These are phyloP conservation scores for Hycleus phaleratus DNA, from an alignment of 1,140 invertebrate species.

Conservation along the genomic window DNA sequence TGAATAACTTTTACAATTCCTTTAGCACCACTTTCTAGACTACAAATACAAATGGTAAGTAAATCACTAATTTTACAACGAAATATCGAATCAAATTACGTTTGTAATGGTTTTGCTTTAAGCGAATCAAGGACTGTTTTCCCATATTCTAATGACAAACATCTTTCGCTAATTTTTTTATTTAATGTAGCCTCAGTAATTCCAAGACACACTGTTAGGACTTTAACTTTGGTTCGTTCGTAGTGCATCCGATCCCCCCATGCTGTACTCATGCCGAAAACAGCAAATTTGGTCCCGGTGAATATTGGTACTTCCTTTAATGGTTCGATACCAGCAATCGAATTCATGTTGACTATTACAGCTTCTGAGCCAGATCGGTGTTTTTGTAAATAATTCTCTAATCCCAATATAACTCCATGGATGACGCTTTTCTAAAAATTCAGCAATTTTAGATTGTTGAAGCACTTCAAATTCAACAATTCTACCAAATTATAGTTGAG, in stretches of 20 bases:
- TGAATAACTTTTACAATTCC: too few relatives aligned
- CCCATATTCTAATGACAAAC: conserved; percentile 1
- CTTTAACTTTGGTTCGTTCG: conserved; percentile 31
- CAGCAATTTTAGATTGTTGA: too few relatives aligned
- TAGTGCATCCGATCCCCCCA: conserved; percentile 22
- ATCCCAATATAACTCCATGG: conserved; percentile 22
- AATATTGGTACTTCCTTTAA: conserved; percentile 23
- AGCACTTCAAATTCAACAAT: too few relatives aligned
- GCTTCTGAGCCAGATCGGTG: conserved; percentile 22
- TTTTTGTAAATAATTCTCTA: conserved; percentile 29
- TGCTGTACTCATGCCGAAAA: conserved; percentile 21
- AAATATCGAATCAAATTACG: too few relatives aligned
- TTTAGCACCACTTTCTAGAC: too few relatives aligned
- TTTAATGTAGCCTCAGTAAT: conserved; percentile 25
- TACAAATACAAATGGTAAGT: too few relatives aligned
- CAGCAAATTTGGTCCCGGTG: conserved; percentile 25
- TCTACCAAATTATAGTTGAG: conserved; percentile 46
- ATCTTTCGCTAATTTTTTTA: background rate
- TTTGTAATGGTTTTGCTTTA: background rate
- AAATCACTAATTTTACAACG: too few relatives aligned
- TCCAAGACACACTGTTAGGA: conserved; percentile 37
- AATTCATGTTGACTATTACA: conserved; percentile 27
- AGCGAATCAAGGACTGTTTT: background rate
- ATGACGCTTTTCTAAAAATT: conserved; percentile 23
- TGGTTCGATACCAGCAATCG: conserved; percentile 19